Conservation (phyloP, 2,113 vertebrate genomes). For the Centrocercus urophasianus region DNA sequence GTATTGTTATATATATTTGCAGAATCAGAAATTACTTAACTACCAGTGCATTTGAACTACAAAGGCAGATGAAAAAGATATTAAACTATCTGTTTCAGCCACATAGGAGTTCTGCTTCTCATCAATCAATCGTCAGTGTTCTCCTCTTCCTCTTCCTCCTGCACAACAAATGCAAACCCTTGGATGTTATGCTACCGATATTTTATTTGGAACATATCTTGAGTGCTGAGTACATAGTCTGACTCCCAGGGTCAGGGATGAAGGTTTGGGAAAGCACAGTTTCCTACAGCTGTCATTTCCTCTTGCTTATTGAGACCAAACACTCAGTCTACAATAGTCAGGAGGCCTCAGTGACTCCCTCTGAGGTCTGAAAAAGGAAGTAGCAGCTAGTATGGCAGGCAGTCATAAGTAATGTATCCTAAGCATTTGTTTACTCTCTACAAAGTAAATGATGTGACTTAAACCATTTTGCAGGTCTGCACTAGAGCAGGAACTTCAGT, state of each 20-base stretch:
- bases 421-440: rapidly evolving
- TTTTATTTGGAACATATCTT: neutral
- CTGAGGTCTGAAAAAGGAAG: neutral
- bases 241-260: neutral
- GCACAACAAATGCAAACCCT: neutral
- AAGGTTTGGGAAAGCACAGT: neutral
- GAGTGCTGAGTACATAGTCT: neutral
- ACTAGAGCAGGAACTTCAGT: neutral
- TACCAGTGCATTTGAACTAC: neutral
- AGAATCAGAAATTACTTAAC: neutral
- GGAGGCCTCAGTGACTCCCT: neutral
- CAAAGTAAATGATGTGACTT: neutral
- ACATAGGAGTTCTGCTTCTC: neutral
- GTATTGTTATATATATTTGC: neutral
- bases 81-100: neutral
- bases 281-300: neutral
- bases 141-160: neutral
- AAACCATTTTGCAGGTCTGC: rapidly evolving
- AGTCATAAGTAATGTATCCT: neutral
- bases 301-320: neutral
- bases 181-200: neutral
- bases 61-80: neutral
- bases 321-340: neutral
- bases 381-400: neutral
- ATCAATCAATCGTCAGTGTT: neutral